phyloP scores from a whole-genome alignment of 2,797 vertebrate genomes.

The Characodon lateralis region DNA sequence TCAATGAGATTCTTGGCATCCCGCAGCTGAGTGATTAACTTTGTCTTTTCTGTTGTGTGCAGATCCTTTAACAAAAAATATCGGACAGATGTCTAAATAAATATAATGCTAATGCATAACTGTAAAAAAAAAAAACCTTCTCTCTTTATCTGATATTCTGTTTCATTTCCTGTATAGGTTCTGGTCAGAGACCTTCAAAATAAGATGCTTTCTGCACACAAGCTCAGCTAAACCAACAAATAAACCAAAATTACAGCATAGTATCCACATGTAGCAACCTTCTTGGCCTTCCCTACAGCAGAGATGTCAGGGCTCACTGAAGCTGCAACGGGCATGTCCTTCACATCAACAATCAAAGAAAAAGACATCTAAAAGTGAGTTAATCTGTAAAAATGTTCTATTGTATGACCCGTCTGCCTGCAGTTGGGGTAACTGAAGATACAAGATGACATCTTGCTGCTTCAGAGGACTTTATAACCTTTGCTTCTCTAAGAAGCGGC shows the following conservation, averaged over 20 bases:
- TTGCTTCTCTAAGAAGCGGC: slow-evolving; percentile 51
- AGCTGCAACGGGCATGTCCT: neutral
- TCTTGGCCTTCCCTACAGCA: slow-evolving; percentile 36
- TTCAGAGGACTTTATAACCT: slow-evolving; percentile 62
- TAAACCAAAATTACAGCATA: slow-evolving; percentile 71
- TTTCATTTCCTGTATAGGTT: slow-evolving; percentile 5
- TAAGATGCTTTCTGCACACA: slow-evolving; percentile 46
- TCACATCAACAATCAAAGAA: neutral
- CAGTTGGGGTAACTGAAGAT: neutral
- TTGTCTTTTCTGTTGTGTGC: slow-evolving; percentile 94
- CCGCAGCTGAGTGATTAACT: slow-evolving; percentile 93
- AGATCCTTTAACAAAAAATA: slow-evolving; percentile 84
- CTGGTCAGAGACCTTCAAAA: slow-evolving; percentile 34
- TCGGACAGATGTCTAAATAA: slow-evolving; percentile 23
- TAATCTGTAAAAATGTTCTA: slow-evolving; percentile 55
- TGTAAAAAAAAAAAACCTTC: neutral
- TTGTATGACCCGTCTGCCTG: slow-evolving; percentile 34
- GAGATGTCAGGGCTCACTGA: slow-evolving; percentile 18
- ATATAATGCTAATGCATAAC: neutral
- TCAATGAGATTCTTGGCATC: slow-evolving; percentile 97
- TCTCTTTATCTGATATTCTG: neutral
- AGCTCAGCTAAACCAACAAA: slow-evolving; percentile 64
- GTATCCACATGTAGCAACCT: slow-evolving; percentile 20
- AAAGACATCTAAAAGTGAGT: neutral
- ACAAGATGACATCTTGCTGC: slow-evolving; percentile 45